Evolutionary conservation across 2,888 invertebrate species (phyloP), one percentile per base, ranked within the genome.

Genomic region (Disparrhopalites patrizii): DNA sequence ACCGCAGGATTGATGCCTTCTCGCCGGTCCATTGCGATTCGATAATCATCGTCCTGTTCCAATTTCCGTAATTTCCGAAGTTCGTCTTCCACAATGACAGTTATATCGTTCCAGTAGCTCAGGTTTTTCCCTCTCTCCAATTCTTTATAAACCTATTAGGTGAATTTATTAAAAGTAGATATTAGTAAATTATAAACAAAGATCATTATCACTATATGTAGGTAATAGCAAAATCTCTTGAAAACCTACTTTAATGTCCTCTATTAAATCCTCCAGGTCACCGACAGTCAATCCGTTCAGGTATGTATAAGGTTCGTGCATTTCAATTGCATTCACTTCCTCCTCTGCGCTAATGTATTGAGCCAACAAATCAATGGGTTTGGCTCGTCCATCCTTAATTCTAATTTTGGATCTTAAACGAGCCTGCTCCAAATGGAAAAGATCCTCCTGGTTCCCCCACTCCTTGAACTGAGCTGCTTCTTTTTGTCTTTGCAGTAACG

Each of bases 251-350:
- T 93, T 92, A 65, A 99, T 98, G 78, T 99, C 99, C 75, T 91
- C 97, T 0, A 96, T 83, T 18, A 99, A 82, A 81, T 99, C 99
- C 79, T 99, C 98, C 25, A 98, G 82, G 79, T 99, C 98, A 73
- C 88, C 87, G 5, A 90, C 85, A 18, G 89, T 88, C 64, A 98
- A 82, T 0, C 97, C 96, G 77, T 93, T 91, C 0, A 99, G 84
- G 78, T 95, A 95, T 0, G 91, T 91, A 78, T 97, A 95, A 0
- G 99, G 98, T 79, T 99, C 97, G 78, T 96, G 94, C 92, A 99
- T 93, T 82, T 98, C 97, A 27, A 97, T 88, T 0, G 94, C 91
- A 76, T 95, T 90, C 60, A 91, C 91, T 72, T 89, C 85, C 76
- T 91, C 90, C 77, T 94, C 91, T 0, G 91, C 89, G 78, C 91